Evolutionary conservation across 1,140 invertebrate genomes (phyloP).

Genomic region (Zaprionus tsacasi): DNA sequence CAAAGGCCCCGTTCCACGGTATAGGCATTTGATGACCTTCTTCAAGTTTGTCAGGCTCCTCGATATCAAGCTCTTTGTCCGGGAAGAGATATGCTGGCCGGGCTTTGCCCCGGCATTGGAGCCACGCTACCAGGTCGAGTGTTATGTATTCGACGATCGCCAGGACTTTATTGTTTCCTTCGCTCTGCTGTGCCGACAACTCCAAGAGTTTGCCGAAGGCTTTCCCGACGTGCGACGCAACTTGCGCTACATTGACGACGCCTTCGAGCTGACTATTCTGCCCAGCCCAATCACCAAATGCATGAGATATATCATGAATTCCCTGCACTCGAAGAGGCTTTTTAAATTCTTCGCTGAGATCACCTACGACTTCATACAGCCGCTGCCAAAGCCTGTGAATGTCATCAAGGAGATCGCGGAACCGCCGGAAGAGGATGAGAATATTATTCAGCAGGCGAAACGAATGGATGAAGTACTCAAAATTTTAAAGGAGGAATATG

Average conservation of each 20-base stretch:
- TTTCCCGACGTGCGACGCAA: slow-evolving; percentile 2
- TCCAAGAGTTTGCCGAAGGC: neutral
- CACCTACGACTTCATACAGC: neutral
- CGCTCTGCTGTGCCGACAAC: neutral
- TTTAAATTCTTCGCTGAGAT: slow-evolving; percentile 17
- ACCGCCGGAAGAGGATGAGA: neutral
- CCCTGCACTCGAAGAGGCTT: neutral
- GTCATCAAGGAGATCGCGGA: neutral
- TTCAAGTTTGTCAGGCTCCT: slow-evolving; percentile 28
- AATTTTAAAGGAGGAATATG: neutral
- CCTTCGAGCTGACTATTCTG: slow-evolving; percentile 3
- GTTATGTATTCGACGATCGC: slow-evolving; percentile 33
- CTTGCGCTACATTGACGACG: slow-evolving; percentile 22
- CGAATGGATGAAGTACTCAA: neutral
- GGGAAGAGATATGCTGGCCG: neutral
- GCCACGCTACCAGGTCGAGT: slow-evolving; percentile 25
- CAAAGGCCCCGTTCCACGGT: neutral
- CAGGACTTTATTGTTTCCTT: slow-evolving; percentile 29
- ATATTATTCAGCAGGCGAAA: neutral
- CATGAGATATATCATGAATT: neutral
- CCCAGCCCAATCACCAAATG: neutral
- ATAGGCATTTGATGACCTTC: slow-evolving; percentile 16
- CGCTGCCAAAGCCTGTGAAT: neutral
- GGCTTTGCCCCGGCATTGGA: neutral
- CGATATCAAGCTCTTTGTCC: slow-evolving; percentile 11